phyloP scores from a whole-genome alignment of 2,797 vertebrate species.

The Monodelphis domestica region DNA sequence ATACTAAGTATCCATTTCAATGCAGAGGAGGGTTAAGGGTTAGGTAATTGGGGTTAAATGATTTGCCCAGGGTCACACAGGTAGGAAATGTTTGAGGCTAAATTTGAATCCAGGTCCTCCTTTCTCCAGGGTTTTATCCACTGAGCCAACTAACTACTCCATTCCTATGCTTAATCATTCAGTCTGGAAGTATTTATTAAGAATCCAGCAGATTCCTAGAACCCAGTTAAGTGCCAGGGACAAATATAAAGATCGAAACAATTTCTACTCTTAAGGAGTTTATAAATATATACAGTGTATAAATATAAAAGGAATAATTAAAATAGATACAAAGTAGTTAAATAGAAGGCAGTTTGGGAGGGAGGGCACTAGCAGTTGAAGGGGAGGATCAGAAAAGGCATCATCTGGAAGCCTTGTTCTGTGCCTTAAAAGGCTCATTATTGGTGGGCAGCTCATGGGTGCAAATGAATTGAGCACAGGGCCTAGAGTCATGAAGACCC shows the following conservation, averaged over 20 bases:
- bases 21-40: too few relatives aligned
- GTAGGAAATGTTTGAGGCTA: too few relatives aligned
- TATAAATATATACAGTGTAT: too few relatives aligned
- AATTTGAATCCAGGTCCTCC: too few relatives aligned
- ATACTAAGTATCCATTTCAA: too few relatives aligned
- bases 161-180: neutral
- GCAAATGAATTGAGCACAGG: neutral
- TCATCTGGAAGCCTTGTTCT: neutral
- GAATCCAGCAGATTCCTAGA: neutral
- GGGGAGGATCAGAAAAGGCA: neutral
- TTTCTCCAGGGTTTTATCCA: too few relatives aligned
- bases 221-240: neutral
- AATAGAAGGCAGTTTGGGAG: neutral
- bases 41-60: too few relatives aligned
- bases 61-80: too few relatives aligned
- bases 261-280: neutral
- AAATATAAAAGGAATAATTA: neutral
- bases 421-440: neutral
- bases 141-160: too few relatives aligned
- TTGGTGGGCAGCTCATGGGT: neutral
- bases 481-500: neutral
- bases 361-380: neutral
- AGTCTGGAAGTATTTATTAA: neutral
- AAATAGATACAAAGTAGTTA: neutral
- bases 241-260: neutral